Evolutionary conservation across 2,797 vertebrate genomes (phyloP), one percentile per base, ranked within the genome.

Genomic region (Pitangus sulphuratus): DNA sequence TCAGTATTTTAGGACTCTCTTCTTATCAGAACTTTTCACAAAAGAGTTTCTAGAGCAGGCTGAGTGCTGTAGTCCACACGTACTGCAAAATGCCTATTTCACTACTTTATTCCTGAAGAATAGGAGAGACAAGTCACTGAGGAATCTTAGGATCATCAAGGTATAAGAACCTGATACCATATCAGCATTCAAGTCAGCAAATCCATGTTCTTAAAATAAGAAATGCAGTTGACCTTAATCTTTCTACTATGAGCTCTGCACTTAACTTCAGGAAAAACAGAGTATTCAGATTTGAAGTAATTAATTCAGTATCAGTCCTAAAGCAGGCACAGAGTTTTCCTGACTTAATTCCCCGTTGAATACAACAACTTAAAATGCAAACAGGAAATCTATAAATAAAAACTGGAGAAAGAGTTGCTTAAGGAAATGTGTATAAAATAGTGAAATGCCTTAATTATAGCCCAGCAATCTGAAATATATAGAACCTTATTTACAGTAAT

Each of bases 221-320:
- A 91, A 93, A 90, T 76, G 58, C 61, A 31, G 39, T 76, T 95
- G 88, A 97, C 97, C 97, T 89, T 97, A 98, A 98, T 98, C 98
- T 98, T 98, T 98, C 98, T 98, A 97, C 98, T 97, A 87, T 97
- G 97, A 98, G 97, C 98, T 98, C 98, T 98, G 97, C 98, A 98
- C 97, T 97, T 97, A 97, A 97, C 94, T 96, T 87, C 40, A 72
- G 72, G 76, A 96, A 87, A 93, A 94, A 87, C 95, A 95, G 51
- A 77, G 57, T 98, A 98, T 98, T 98, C 98, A 98, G 97, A 98
- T 98, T 98, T 91, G 75, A 95, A 98, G 97, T 98, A 96, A 97
- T 98, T 98, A 97, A 97, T 98, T 98, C 81, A 86, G 62, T 93
- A 93, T 92, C 90, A 84, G 65, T 94, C 89, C 66, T 92, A 85